phyloP scores from a whole-genome alignment of 2,797 vertebrate species.

The Lutjanus campechanus region DNA sequence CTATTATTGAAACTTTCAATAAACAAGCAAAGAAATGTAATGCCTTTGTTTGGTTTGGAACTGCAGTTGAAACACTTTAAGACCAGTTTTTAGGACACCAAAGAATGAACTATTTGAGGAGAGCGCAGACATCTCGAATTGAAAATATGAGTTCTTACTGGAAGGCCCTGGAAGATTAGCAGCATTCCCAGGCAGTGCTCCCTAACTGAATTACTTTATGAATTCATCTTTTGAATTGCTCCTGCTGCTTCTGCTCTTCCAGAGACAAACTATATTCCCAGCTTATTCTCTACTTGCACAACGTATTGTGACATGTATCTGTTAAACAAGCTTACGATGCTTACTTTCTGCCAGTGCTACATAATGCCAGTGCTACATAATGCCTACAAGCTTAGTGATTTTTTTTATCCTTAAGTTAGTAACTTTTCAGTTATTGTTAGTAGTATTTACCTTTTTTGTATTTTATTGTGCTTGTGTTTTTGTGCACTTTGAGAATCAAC shows the following conservation, averaged over 20 bases:
- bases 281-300: not conserved
- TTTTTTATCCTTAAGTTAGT: too few species aligned
- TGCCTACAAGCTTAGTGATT: too few species aligned
- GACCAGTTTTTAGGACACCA: constrained; percentile 60
- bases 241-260: constrained; percentile 9
- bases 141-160: constrained; percentile 71
- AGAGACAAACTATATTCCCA: constrained; percentile 4
- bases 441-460: too few species aligned
- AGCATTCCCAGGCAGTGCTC: constrained; percentile 61
- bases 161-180: constrained; percentile 69
- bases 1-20: constrained; percentile 78
- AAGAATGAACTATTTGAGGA: constrained; percentile 62
- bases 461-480: too few species aligned
- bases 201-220: constrained; percentile 58
- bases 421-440: too few species aligned
- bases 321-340: too few species aligned
- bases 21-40: constrained; percentile 77
- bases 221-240: constrained; percentile 55
- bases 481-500: too few species aligned
- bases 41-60: constrained; percentile 75
- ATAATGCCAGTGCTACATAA: too few species aligned
- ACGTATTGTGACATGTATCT: too few species aligned
- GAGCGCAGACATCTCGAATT: constrained; percentile 61
- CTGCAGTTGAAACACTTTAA: constrained; percentile 58
- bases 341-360: too few species aligned